A percentile compares a stretch with the other conserved stretches of the same genome.
phyloP scores from a whole-genome alignment of 2,888 invertebrate genomes.

The Athetis lepigone region DNA sequence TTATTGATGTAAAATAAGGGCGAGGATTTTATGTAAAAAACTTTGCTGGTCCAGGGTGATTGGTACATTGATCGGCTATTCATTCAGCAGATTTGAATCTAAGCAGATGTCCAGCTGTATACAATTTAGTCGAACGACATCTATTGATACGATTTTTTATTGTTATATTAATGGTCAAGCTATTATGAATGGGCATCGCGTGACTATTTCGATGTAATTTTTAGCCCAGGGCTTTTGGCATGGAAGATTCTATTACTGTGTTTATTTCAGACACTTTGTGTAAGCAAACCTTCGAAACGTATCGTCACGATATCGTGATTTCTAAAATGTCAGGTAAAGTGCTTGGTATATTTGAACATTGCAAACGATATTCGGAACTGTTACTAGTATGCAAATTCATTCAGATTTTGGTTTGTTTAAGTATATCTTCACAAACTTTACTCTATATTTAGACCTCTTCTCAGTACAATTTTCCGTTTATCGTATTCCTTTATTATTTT shows the following conservation, averaged over 20 bases:
- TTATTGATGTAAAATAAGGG: constrained; percentile 46
- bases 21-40: constrained; percentile 38
- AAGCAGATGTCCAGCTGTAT: constrained; percentile 80
- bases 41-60: constrained; percentile 31
- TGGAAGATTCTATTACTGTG: constrained; percentile 47
- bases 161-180: constrained; percentile 67
- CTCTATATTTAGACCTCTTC: constrained; percentile 10
- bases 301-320: constrained; percentile 49
- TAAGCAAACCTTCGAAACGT: constrained; percentile 34
- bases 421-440: constrained; percentile 4
- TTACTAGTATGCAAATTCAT: constrained; percentile 35
- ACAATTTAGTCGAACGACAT: constrained; percentile 75
- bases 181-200: constrained; percentile 52
- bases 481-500: background rate
- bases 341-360: constrained; percentile 38
- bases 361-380: constrained; percentile 24
- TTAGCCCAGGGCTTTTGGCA: constrained; percentile 17
- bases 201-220: constrained; percentile 58
- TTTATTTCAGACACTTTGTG: constrained; percentile 38
- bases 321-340: constrained; percentile 38
- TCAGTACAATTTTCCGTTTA: background rate
- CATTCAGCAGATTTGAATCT: constrained; percentile 71
- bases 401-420: constrained; percentile 24
- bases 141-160: constrained; percentile 79
- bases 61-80: constrained; percentile 69